Conservation (phyloP, 1,140 invertebrate species). For the Helicoverpa armigera region DNA sequence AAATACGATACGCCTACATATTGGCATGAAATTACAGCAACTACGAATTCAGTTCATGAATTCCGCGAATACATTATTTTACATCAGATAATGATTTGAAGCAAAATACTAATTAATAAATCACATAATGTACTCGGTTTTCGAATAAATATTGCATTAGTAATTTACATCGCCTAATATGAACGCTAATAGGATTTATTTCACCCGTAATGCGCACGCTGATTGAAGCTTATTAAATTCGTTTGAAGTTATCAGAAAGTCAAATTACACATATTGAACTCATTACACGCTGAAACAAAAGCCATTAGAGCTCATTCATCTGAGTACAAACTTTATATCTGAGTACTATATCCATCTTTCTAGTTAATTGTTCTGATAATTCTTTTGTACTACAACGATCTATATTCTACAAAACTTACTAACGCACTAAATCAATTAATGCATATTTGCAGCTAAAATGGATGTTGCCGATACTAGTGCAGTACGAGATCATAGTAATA, state of each 20-base stretch:
- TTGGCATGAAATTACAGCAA: constrained; percentile 28
- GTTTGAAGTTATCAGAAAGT: no score
- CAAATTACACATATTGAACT: no score
- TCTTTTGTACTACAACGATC: background rate
- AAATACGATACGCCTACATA: constrained; percentile 38
- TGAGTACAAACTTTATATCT: no score
- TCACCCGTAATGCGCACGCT: no score
- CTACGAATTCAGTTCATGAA: constrained; percentile 3
- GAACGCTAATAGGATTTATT: no score
- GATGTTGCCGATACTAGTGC: constrained; percentile 12
- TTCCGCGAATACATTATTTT: constrained; percentile 6
- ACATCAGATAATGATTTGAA: constrained; percentile 9
- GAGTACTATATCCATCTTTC: no score
- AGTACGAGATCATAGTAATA: constrained; percentile 38
- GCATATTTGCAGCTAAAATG: constrained; percentile 48
- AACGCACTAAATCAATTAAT: background rate
- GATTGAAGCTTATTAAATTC: no score
- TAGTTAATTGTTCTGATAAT: no score
- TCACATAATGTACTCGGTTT: no score
- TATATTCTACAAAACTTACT: no score
- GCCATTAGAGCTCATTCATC: background rate
- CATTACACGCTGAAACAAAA: constrained; percentile 1
- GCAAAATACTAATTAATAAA: constrained; percentile 24
- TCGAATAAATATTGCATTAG: no score
- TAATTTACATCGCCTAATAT: no score